These are phyloP conservation scores for Pristionchus japonicus DNA, from an alignment of 2,888 invertebrate genomes.

Conservation along the genomic window DNA sequence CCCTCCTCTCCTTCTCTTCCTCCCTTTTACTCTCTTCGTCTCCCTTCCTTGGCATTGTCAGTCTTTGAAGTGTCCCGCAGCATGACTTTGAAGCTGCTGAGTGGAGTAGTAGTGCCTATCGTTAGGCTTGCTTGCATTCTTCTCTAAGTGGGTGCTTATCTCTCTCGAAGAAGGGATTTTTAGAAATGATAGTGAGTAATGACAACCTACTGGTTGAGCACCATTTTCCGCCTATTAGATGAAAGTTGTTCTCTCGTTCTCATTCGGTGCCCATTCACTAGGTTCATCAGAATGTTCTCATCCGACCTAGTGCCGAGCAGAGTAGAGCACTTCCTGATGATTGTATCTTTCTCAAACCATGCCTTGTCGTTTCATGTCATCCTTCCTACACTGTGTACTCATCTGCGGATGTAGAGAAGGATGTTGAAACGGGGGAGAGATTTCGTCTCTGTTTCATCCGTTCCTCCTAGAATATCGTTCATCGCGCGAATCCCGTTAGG, in stretches of 20 bases:
- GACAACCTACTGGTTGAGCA: too few relatives aligned
- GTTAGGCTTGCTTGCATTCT: too few relatives aligned
- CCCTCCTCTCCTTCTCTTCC: not conserved
- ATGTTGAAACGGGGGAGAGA: not conserved
- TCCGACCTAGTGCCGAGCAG: too few relatives aligned
- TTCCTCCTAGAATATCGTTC: not conserved
- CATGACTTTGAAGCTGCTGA: not conserved
- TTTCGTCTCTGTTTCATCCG: not conserved
- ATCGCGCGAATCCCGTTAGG: not conserved
- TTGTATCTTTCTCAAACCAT: not conserved
- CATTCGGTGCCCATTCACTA: too few relatives aligned
- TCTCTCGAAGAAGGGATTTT: too few relatives aligned
- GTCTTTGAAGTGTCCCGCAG: not conserved
- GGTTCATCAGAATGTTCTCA: too few relatives aligned
- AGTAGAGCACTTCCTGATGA: too few relatives aligned
- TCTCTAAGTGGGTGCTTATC: too few relatives aligned
- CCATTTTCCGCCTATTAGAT: too few relatives aligned
- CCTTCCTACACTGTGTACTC: not conserved
- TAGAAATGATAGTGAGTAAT: too few relatives aligned
- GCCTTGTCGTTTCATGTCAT: too few relatives aligned
- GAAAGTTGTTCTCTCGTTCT: too few relatives aligned
- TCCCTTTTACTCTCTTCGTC: not conserved
- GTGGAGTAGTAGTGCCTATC: not conserved
- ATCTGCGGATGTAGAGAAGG: not conserved
- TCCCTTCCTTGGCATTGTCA: not conserved